phyloP scores from a whole-genome alignment of 2,113 vertebrate species.

The Apus apus region DNA sequence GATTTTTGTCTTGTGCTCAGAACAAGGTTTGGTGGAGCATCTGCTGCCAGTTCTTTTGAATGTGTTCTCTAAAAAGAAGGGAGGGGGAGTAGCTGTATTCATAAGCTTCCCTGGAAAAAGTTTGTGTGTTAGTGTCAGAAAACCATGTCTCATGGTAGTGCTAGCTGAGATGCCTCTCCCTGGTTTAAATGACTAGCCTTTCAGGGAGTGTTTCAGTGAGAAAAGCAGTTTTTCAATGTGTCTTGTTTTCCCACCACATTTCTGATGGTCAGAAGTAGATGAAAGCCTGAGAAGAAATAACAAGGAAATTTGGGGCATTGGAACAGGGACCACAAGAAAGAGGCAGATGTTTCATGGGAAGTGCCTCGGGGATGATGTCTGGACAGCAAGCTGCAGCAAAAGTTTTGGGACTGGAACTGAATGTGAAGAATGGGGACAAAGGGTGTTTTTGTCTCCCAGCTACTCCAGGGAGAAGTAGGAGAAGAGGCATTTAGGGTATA shows the following conservation, averaged over 20 bases:
- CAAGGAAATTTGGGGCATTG: not conserved
- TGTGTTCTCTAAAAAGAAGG: not conserved
- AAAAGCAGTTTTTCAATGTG: not conserved
- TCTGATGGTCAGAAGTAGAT: not conserved
- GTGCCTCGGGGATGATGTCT: not conserved
- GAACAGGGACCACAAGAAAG: not conserved
- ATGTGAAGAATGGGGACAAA: not conserved
- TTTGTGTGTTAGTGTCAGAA: not conserved
- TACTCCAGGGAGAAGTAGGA: not conserved
- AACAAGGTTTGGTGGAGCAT: not conserved
- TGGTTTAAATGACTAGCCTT: not conserved
- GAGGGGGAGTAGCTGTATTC: not conserved
- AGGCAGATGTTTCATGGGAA: not conserved
- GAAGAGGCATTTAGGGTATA: not conserved
- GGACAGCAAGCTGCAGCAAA: not conserved
- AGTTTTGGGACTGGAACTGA: not conserved
- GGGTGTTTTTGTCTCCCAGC: not conserved
- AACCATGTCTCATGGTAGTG: rapidly evolving
- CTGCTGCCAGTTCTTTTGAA: not conserved
- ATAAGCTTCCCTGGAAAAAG: not conserved
- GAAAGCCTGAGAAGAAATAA: not conserved
- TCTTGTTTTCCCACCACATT: not conserved
- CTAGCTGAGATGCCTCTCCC: not conserved
- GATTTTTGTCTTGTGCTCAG: not conserved
- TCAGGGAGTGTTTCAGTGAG: not conserved